These are phyloP conservation scores for Sinosuthora webbiana DNA, from an alignment of 2,113 vertebrate genomes.

Conservation along the genomic window DNA sequence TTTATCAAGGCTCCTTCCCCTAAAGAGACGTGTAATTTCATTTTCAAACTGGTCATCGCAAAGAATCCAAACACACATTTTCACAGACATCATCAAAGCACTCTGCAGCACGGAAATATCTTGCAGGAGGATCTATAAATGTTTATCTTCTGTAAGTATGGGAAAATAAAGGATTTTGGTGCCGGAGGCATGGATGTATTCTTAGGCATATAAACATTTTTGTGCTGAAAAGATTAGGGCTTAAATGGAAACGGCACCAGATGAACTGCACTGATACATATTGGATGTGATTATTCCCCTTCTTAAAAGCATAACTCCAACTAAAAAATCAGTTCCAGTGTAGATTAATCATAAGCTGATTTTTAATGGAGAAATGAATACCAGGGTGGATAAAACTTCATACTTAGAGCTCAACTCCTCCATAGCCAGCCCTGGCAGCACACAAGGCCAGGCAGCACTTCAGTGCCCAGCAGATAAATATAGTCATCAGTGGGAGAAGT, in stretches of 20 bases:
- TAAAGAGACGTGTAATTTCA: not conserved
- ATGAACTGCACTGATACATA: not conserved
- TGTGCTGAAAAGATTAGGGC: not conserved
- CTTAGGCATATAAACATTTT: not conserved
- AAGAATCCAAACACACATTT: not conserved
- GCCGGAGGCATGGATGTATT: not conserved
- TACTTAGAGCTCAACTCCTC: not conserved
- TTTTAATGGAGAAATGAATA: not conserved
- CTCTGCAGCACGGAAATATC: not conserved
- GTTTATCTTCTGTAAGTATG: not conserved
- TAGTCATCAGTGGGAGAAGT: not conserved
- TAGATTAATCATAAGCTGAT: not conserved
- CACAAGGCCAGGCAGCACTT: not conserved
- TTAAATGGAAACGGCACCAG: not conserved
- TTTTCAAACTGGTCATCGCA: not conserved
- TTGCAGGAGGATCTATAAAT: not conserved
- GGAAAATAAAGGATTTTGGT: not conserved
- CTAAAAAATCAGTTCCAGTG: not conserved
- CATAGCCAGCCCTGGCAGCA: not conserved
- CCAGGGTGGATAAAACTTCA: not conserved
- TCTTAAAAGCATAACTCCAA: not conserved
- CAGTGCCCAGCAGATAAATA: not conserved
- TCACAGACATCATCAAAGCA: not conserved
- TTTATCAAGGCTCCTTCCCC: not conserved
- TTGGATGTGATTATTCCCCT: not conserved